Evolutionary conservation across 2,113 vertebrate genomes (phyloP).

Genomic region (Vidua macroura): DNA sequence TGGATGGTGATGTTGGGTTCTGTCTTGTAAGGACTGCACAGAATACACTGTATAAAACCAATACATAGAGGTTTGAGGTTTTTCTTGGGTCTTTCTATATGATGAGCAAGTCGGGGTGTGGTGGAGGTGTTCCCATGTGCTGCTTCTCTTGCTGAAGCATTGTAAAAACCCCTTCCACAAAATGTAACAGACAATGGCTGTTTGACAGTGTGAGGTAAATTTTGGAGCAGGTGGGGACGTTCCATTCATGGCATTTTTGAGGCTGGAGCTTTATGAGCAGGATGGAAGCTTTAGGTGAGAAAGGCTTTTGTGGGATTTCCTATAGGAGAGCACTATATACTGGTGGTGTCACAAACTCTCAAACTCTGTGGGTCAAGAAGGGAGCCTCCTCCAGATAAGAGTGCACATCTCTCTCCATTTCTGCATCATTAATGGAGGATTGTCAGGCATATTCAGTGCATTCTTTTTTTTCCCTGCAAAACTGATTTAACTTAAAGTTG

Average conservation of each 20-base stretch:
- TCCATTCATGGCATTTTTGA: neutral
- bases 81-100: neutral
- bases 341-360: neutral
- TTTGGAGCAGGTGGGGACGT: neutral
- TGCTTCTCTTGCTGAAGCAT: neutral
- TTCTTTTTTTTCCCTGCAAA: neutral
- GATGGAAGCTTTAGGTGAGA: neutral
- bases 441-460: neutral
- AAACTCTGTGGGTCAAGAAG: neutral
- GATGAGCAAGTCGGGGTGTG: neutral
- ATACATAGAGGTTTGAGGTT: no score
- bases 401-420: neutral
- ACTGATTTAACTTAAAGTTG: neutral
- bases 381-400: neutral
- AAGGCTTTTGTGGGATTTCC: neutral
- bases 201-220: neutral
- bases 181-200: rapidly evolving
- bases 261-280: neutral
- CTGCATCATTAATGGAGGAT: neutral
- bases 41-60: neutral
- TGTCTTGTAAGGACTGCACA: neutral
- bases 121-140: neutral
- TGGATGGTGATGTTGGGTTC: neutral
- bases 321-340: neutral
- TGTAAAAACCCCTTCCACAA: neutral